Evolutionary conservation across 1,140 invertebrate species (phyloP).

Genomic region (Caerostris extrusa): DNA sequence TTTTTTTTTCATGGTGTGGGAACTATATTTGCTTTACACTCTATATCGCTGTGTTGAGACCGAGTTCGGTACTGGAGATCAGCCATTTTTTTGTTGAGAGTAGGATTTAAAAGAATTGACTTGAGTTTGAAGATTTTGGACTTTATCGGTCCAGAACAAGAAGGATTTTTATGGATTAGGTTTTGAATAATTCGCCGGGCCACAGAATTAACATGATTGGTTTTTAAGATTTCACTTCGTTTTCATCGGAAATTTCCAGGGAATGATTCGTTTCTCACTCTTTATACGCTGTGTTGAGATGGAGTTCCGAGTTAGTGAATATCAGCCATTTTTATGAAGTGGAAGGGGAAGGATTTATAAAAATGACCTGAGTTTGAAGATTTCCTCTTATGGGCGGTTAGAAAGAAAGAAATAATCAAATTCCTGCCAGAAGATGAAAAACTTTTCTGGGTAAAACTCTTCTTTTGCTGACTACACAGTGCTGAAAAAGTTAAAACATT

Average conservation of each 20-base stretch:
- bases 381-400: neutral
- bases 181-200: too few species aligned
- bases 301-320: neutral
- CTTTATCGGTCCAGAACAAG: too few species aligned
- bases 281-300: neutral
- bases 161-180: too few species aligned
- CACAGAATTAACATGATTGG: too few species aligned
- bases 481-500: too few species aligned
- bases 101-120: neutral
- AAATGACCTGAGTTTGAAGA: neutral
- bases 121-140: neutral
- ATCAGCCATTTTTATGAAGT: neutral
- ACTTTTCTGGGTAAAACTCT: too few species aligned
- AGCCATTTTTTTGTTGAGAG: neutral
- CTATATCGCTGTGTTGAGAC: neutral
- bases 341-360: neutral
- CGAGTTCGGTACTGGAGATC: neutral
- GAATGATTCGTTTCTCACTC: neutral
- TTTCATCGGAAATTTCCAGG: neutral
- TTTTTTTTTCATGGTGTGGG: too few species aligned
- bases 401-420: too few species aligned
- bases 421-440: too few species aligned
- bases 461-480: too few species aligned
- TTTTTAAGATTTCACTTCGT: too few species aligned
- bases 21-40: conserved; percentile 14